Base-by-base conservation (phyloP, 2,113 vertebrate species). In the Mohoua ochrocephala region DNA sequence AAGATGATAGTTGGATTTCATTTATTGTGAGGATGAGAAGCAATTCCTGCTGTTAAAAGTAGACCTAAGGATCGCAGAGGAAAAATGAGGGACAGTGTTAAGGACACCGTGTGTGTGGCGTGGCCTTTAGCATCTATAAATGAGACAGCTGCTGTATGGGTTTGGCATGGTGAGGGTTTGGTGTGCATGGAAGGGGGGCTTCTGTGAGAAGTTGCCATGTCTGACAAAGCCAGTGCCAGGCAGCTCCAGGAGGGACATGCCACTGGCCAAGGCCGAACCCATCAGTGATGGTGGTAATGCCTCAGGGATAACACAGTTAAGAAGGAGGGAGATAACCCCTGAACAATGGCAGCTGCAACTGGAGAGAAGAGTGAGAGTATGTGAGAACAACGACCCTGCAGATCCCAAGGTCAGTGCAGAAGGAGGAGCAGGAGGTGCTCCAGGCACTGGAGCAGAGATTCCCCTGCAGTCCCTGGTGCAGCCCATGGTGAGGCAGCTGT, bases 41-140 rank as follows among this genome's bases (percentile, higher is more conserved):
- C 3, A 89, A 80, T 80, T 94, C 9, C 21, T 95, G 30, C 13
- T 54, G 54, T 92, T 87, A 84, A 78, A 85, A 71, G 54, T 24
- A 49, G 39, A 37, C 9, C 3, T 91, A 83, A 74, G 20, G 35
- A 49, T 6, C 0, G 0, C 54, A 84, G 35, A 84, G 8, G 7
- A 10, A 91, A 84, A 89, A 50, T n/a, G 10, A 67, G 33, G 21
- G 20, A n/a, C 2, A 4, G 3, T 21, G 31, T 60, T 61, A 76
- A 83, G 44, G n/a, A 70, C 5, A 10, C 6, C 0, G 0, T 35
- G 3, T 47, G 6, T 54, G 13, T 60, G 57, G 7, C 19, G 44
- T 11, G 82, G 15, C 10, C 21, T 63, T 54, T 49, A 18, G 5
- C 28, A 37, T 10, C 17, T 52, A n/a, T 13, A 50, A 81, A 73